A percentile compares a stretch with the other conserved stretches of the same genome.
phyloP scores from a whole-genome alignment of 1,140 invertebrate genomes.

The Pissodes strobi region DNA sequence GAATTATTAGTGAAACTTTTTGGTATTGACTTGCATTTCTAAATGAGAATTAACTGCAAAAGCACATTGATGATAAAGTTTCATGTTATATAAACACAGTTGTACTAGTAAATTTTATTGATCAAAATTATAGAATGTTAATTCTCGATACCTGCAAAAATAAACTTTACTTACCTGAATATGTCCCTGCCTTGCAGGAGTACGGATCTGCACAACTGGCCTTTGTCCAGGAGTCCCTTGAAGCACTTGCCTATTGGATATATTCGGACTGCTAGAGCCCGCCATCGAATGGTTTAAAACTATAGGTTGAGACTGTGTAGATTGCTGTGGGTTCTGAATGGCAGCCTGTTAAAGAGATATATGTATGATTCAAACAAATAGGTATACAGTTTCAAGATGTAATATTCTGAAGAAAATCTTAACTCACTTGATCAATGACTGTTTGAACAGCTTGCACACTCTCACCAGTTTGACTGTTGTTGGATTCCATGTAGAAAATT shows the following conservation, averaged over 20 bases:
- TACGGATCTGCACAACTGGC: neutral
- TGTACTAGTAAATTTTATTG: no score
- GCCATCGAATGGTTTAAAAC: constrained; percentile 44
- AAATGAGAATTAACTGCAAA: no score
- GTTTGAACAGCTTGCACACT: constrained; percentile 20
- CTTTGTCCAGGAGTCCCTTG: constrained; percentile 1
- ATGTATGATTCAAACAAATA: no score
- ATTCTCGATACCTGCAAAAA: no score
- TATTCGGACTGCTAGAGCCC: neutral
- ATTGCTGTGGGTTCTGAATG: no score
- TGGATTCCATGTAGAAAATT: constrained; percentile 29
- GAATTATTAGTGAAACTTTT: no score
- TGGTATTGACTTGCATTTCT: no score
- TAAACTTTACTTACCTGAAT: constrained; percentile 12
- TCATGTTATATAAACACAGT: no score
- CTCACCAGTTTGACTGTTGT: constrained; percentile 4
- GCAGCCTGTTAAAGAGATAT: no score
- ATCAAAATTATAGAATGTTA: no score
- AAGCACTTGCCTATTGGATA: neutral
- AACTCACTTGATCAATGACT: constrained; percentile 18
- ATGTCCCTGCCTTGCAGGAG: neutral
- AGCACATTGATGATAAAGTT: no score
- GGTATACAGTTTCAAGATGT: no score
- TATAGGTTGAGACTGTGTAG: constrained; percentile 37
- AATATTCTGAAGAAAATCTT: neutral